These are phyloP conservation scores for Gallirallus australis DNA, from an alignment of 2,797 vertebrate species.

Conservation along the genomic window DNA sequence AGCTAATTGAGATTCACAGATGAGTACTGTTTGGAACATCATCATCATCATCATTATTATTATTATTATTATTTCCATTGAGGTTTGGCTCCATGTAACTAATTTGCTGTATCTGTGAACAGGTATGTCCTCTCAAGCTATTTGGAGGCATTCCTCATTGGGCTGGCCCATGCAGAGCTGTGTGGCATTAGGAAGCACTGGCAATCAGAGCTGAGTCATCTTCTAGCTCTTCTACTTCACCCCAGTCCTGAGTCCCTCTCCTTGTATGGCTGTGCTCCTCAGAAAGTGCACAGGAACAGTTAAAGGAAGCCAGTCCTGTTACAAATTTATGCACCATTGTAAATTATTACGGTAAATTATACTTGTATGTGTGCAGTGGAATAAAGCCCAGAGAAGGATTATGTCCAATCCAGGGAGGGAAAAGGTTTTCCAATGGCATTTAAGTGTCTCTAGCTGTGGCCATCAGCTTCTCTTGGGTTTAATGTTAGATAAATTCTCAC, in stretches of 20 bases:
- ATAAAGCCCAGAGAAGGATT: background rate
- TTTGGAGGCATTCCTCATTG: background rate
- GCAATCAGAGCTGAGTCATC: background rate
- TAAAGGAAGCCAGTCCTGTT: background rate
- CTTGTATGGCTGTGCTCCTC: background rate
- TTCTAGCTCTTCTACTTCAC: background rate
- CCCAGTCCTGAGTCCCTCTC: background rate
- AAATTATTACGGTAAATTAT: background rate
- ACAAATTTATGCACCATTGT: background rate
- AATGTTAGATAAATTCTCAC: background rate
- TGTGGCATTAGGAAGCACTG: background rate
- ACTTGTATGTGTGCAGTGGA: background rate
- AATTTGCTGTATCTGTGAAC: constrained; percentile 23
- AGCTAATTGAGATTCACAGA: constrained; percentile 60
- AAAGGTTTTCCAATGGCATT: background rate
- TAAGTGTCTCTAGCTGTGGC: background rate
- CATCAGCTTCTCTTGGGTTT: background rate
- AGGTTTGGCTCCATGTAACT: constrained; percentile 38
- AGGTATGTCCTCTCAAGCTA: constrained; percentile 1
- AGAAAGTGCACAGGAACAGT: background rate
- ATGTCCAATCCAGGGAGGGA: background rate
- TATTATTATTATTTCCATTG: constrained; percentile 47
- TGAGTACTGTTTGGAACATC: background rate
- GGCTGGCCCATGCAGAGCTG: background rate
- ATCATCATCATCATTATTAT: too few species aligned